Base-by-base conservation (phyloP, 1,140 invertebrate species). In the Leptonema lineaticorne region DNA sequence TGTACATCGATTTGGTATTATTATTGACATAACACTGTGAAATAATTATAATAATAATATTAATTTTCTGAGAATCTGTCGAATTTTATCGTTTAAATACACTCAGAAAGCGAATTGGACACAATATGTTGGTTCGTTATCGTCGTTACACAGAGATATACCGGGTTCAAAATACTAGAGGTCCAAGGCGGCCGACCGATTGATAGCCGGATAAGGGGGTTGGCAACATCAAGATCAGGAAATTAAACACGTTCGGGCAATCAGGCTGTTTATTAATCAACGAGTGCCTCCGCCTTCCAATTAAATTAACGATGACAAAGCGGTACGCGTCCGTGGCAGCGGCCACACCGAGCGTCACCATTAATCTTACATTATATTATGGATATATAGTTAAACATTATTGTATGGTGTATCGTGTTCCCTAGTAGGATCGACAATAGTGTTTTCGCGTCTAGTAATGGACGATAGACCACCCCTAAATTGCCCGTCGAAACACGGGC, bases 301-400 rank as follows among this genome's bases (percentile, higher is more conserved):
- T 71, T 71, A 30, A 71, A 69, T 65, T 71, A 71, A 71, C 63
- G 67, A 68, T 71, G 69, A 71, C 69, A 71, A 68, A 71, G 65
- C 27, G 62, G 26, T 30, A n/a, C 53, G 22, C 41, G 69, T 68
- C 69, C 67, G 22, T 29, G 60, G 59, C 69, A 71, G 69, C 67
- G 29, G 59, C 48, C 30, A 22, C 60, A 22, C 37, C 30, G 30
- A 27, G 45, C 58, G 18, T 41, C 29, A 28, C 67, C 41, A 59
- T 64, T 30, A 28, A 41, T 45, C 50, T 18, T 37, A 14, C 28
- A 16, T 29, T 18, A n/a, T n/a, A n/a, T n/a, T n/a, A n/a, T n/a
- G n/a, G n/a, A n/a, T n/a, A n/a, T n/a, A n/a, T n/a, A n/a, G n/a
- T n/a, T n/a, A n/a, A n/a, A n/a, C n/a, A 30, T 22, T 30, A 41